Evolutionary conservation across 2,888 invertebrate species (phyloP).

Genomic region (Subacronicta megacephala): DNA sequence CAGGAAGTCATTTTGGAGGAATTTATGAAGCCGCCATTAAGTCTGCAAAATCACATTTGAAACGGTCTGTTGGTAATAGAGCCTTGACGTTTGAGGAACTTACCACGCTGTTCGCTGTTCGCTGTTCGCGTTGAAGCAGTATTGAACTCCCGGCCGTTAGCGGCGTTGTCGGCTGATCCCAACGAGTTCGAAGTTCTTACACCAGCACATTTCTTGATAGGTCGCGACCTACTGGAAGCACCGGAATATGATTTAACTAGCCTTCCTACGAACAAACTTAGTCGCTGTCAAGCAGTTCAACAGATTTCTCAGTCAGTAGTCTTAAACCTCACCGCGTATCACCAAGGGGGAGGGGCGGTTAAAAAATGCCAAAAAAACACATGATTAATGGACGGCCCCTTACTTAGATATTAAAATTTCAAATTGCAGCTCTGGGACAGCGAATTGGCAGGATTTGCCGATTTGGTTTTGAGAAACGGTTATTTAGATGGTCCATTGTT

Average conservation of each 20-base stretch:
- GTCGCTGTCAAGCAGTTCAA: slow-evolving; percentile 43
- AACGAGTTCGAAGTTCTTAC: slow-evolving; percentile 31
- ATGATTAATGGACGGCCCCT: too few relatives aligned
- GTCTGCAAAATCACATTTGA: slow-evolving; percentile 33
- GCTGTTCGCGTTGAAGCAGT: slow-evolving; percentile 26
- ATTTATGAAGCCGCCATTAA: too few relatives aligned
- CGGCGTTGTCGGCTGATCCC: slow-evolving; percentile 25
- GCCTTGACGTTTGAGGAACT: slow-evolving; percentile 40
- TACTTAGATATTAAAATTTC: too few relatives aligned
- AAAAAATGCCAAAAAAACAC: too few relatives aligned
- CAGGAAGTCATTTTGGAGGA: slow-evolving; percentile 30
- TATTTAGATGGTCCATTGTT: too few relatives aligned
- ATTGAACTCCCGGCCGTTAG: slow-evolving; percentile 32
- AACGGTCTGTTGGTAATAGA: slow-evolving; percentile 1
- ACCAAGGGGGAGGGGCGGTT: too few relatives aligned
- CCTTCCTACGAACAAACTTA: slow-evolving; percentile 12
- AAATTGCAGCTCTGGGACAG: too few relatives aligned
- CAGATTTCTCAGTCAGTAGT: slow-evolving; percentile 31
- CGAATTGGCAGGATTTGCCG: too few relatives aligned
- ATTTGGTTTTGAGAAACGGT: too few relatives aligned
- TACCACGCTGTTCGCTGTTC: slow-evolving; percentile 31
- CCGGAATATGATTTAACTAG: slow-evolving; percentile 25
- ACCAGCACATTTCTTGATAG: slow-evolving; percentile 35
- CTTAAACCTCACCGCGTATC: too few relatives aligned
- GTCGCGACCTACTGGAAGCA: slow-evolving; percentile 13